Evolutionary conservation across 1,140 invertebrate genomes (phyloP).

Genomic region (Camponotus floridanus): DNA sequence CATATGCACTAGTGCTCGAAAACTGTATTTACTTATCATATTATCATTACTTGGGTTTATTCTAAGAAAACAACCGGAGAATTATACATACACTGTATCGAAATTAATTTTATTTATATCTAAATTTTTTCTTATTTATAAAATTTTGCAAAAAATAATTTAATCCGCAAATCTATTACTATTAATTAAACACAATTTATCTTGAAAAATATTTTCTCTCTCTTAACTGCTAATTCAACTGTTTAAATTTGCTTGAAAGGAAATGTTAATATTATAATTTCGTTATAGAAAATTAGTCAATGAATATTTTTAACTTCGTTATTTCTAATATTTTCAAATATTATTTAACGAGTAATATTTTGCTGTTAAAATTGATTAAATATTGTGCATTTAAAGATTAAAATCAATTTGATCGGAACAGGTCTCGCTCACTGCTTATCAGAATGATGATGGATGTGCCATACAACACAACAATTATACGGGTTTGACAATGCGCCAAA

Average conservation of each 20-base stretch:
- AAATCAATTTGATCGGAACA: conserved; percentile 11
- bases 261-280: neutral
- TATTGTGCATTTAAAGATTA: neutral
- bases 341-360: neutral
- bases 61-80: too few species aligned
- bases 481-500: conserved; percentile 49
- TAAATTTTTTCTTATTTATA: conserved; percentile 14
- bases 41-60: too few species aligned
- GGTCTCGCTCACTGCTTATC: neutral
- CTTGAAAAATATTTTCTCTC: neutral
- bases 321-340: neutral
- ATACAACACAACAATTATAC: neutral
- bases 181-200: neutral
- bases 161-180: neutral
- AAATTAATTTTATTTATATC: neutral
- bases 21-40: too few species aligned
- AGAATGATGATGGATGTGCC: neutral
- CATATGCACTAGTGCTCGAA: too few species aligned
- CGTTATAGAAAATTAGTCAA: neutral
- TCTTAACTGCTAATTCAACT: neutral
- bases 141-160: conserved; percentile 16
- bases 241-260: neutral
- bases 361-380: neutral
- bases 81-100: too few species aligned
- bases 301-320: neutral